Evolutionary conservation across 2,113 vertebrate genomes (phyloP), one percentile per base, ranked within the genome.

Genomic region (Elgaria multicarinata): DNA sequence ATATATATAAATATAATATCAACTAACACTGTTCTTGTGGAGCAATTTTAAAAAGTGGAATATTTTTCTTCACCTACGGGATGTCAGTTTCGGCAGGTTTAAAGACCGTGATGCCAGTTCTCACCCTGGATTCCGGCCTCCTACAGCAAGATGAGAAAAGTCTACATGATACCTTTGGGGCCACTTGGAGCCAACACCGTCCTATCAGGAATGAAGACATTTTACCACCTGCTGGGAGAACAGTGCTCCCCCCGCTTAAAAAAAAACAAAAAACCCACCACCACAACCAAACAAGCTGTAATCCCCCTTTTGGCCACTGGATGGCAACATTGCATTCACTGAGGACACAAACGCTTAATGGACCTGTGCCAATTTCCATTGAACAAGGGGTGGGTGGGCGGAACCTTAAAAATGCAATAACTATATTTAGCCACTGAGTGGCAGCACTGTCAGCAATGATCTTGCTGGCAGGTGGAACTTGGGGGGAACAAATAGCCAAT

Each of bases 361-460:
- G 31, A 53, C 16, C 0, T 13, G 67, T 14, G 66, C 24, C 85
- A 12, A 13, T 26, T 85, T 62, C 83, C 42, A 20, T 31, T n/a
- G 55, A 55, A 79, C 3, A 50, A 50, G 83, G 26, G 71, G 46
- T 3, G 3, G 18, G 31, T 12, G 9, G 9, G 71, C 4, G 24
- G 64, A 2, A 4, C 4, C 6, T n/a, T 13, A 14, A 24, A 66
- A 20, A 24, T 88, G 77, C 86, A 81, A 42, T 72, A 81, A 20
- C 44, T 24, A 7, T 67, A 53, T 87, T 71, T 71, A 64, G 86
- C 86, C 77, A 87, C 86, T 72, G 50, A n/a, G 80, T 89, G 80
- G 80, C 80, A 33, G 28, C 80, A 18, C 55, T 26, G 26, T 44
- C 31, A 20, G 22, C 22, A 16, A 50, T 4, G n/a, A 31, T 36